These are phyloP conservation scores for Tetramorium simillimum DNA, from an alignment of 1,140 invertebrate species.

Conservation along the genomic window DNA sequence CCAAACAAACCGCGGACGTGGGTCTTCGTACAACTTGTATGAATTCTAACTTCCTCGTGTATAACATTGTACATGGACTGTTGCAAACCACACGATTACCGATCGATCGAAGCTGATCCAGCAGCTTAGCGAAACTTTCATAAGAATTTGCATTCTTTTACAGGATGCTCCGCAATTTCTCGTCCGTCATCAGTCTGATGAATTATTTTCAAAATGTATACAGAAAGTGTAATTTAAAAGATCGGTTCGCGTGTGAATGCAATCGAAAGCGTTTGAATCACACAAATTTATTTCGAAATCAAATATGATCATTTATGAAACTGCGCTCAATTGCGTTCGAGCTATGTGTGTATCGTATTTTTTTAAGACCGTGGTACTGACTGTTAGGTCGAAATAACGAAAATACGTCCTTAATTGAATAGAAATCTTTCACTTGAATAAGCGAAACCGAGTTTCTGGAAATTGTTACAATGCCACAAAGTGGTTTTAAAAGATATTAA, in stretches of 20 bases:
- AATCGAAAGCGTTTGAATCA: not conserved
- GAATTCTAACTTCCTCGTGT: constrained; percentile 37
- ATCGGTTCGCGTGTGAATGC: not conserved
- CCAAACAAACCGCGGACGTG: constrained; percentile 58
- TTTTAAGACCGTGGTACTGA: not conserved
- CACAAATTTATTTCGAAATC: not conserved
- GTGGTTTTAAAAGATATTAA: constrained; percentile 1
- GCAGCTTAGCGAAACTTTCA: not conserved
- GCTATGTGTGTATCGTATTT: not conserved
- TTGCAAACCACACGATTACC: not conserved
- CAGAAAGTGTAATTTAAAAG: not conserved
- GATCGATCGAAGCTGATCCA: not conserved
- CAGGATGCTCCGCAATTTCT: not conserved
- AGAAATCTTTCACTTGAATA: not conserved
- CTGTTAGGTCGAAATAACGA: not conserved
- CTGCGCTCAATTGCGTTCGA: not conserved
- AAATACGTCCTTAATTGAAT: constrained; percentile 32
- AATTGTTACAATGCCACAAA: constrained; percentile 25
- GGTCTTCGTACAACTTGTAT: constrained; percentile 60
- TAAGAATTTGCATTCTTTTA: not conserved
- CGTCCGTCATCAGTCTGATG: not conserved
- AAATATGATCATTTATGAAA: not conserved
- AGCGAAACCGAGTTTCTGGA: constrained; percentile 1
- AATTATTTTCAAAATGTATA: not conserved
- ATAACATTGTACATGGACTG: constrained; percentile 14